Conservation (phyloP, 2,888 invertebrate species). For the Nineta flava region DNA sequence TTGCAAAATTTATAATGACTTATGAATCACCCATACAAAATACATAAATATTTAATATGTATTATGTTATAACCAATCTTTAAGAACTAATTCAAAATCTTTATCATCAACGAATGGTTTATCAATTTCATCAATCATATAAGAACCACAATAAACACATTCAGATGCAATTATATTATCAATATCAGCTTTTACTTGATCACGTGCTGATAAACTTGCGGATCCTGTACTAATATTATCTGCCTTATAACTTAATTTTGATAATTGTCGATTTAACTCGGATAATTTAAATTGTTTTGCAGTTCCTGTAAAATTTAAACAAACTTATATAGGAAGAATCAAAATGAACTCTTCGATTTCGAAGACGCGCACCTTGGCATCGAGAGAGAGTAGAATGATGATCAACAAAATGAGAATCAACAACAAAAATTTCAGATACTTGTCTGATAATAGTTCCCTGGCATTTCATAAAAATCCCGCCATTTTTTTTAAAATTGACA, state of each 20-base stretch:
- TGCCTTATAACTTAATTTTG: slow-evolving; percentile 34
- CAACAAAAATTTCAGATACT: too few relatives aligned
- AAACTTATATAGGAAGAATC: too few relatives aligned
- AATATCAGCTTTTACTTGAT: slow-evolving; percentile 61
- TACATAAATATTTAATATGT: too few relatives aligned
- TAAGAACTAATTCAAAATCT: slow-evolving; percentile 66
- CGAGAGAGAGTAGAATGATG: too few relatives aligned
- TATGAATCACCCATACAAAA: too few relatives aligned
- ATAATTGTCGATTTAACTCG: slow-evolving; percentile 46
- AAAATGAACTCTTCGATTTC: too few relatives aligned
- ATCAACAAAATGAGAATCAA: too few relatives aligned
- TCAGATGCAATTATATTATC: slow-evolving; percentile 83
- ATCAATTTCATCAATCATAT: slow-evolving; percentile 82
- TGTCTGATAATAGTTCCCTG: too few relatives aligned
- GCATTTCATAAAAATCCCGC: too few relatives aligned
- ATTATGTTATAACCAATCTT: slow-evolving; percentile 47
- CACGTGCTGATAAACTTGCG: slow-evolving; percentile 37
- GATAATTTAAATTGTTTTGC: slow-evolving; percentile 43
- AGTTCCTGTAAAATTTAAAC: slow-evolving; percentile 25
- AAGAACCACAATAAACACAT: slow-evolving; percentile 84
- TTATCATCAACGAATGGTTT: slow-evolving; percentile 73
- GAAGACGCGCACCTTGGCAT: too few relatives aligned
- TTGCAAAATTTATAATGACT: too few relatives aligned
- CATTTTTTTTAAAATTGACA: too few relatives aligned
- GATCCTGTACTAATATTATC: slow-evolving; percentile 33